phyloP scores from a whole-genome alignment of 2,113 vertebrate species.

The Cichladusa arquata region DNA sequence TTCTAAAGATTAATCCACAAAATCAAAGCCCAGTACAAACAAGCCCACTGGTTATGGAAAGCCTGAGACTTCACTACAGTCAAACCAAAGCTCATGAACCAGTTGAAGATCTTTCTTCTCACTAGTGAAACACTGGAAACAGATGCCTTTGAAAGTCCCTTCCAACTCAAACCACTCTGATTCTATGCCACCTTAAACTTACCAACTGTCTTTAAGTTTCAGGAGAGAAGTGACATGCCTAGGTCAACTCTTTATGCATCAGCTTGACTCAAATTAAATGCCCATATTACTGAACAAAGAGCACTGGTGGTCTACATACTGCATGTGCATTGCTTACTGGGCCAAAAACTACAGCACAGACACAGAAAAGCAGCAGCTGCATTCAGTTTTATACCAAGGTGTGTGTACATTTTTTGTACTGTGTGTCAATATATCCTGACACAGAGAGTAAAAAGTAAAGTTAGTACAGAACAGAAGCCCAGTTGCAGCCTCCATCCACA shows the following conservation, averaged over 20 bases:
- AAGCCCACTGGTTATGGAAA: neutral
- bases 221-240: neutral
- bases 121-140: accelerated
- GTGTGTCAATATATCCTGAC: neutral
- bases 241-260: neutral
- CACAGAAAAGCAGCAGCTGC: neutral
- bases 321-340: neutral
- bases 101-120: neutral
- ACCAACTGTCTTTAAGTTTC: neutral
- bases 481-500: neutral
- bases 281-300: neutral
- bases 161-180: neutral
- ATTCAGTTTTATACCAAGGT: neutral
- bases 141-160: neutral
- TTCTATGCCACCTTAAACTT: neutral
- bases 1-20: neutral
- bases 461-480: neutral
- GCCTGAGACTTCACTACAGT: neutral
- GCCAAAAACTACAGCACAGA: neutral
- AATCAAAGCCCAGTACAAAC: neutral
- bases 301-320: neutral
- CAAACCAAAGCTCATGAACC: neutral
- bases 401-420: neutral
- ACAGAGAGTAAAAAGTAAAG: neutral
- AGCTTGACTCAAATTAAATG: neutral